These are phyloP conservation scores for Hybognathus amarus DNA, from an alignment of 2,797 vertebrate genomes.

Conservation along the genomic window DNA sequence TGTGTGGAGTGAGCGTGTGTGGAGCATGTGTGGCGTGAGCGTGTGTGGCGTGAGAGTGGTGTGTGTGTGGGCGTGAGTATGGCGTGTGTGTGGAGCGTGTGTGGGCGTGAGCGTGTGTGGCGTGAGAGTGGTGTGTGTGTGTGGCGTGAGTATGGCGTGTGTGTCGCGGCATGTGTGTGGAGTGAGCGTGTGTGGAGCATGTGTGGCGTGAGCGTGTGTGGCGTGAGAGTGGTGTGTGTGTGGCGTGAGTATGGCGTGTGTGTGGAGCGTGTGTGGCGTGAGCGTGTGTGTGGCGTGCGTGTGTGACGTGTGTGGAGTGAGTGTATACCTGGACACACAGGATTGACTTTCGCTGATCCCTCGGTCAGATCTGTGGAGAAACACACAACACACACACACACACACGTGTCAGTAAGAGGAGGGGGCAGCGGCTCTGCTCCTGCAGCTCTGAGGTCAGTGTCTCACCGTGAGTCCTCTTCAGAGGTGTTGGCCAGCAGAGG, in stretches of 20 bases:
- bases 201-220: no score
- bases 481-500: conserved; percentile 96
- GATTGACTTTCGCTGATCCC: conserved; percentile 86
- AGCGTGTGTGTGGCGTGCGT: not conserved
- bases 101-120: no score
- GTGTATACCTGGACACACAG: conserved; percentile 90
- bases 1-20: not conserved
- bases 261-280: accelerated
- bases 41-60: no score
- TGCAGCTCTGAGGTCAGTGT: not conserved
- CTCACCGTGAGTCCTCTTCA: conserved; percentile 90
- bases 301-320: accelerated
- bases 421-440: no score
- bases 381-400: not conserved
- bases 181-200: no score
- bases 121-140: no score
- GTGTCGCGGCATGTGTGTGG: no score
- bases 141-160: accelerated
- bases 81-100: no score
- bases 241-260: no score
- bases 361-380: conserved; percentile 82
- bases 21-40: accelerated
- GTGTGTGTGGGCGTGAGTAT: no score
- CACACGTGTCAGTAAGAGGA: not conserved
- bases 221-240: no score